Base-by-base conservation (phyloP, 1,140 invertebrate genomes). In the Drosophila orena region DNA sequence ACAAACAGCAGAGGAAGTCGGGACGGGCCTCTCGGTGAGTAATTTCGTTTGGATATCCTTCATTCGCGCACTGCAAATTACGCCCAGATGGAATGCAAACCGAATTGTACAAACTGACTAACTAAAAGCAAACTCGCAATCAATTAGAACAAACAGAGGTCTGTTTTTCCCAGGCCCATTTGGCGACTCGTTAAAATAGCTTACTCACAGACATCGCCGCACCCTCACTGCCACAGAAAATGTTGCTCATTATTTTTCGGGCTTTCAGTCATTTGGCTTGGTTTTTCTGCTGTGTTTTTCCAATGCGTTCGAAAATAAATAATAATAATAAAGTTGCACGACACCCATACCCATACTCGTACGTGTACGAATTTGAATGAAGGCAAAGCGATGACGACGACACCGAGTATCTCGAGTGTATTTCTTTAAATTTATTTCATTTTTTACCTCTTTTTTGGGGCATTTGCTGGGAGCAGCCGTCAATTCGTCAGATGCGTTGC, bases 401-500 rank as follows among this genome's bases (percentile, higher is more conserved):
- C 59, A 46, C 34, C 61, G n/a, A 27, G 22, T 43, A 30, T 62
- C 17, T 43, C 59, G 52, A 24, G 12, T 53, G 46, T 43, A 50
- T 61, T 40, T 38, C 56, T 64, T 68, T 42, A 65, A 68, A 68
- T 68, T 65, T 65, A 75, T 64, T 75, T 57, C 37, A 64, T 52
- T 74, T 74, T 72, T 2, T 56, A 49, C 34, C 68, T 75, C 64
- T 57, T 75, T 57, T 53, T 75, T n/a, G 60, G 47, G 30, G 14
- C 60, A 76, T 74, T 74, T 74, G 50, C 58, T 75, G 72, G 69
- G 68, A 72, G 69, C 69, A 72, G 69, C 68, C 22, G 46, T 49
- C 60, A 64, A 58, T 22, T 17, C 52, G 71, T 76, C 61, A 75
- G 72, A 76, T 76, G 72, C 72, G 72, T 76, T 76, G 72, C 72